phyloP scores from a whole-genome alignment of 2,888 invertebrate genomes.

The Cryptosula pallasiana region DNA sequence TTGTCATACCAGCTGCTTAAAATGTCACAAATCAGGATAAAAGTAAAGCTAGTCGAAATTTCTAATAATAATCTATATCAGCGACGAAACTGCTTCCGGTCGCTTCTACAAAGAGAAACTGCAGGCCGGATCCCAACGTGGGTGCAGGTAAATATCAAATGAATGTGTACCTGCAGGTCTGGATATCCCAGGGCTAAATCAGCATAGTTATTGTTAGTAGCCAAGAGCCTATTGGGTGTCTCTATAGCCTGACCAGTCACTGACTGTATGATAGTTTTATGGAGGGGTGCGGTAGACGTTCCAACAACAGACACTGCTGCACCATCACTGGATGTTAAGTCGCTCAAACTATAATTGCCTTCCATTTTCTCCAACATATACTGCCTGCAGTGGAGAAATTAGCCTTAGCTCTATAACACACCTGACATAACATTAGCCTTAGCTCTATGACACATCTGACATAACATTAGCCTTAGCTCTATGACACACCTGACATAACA shows the following conservation, averaged over 20 bases:
- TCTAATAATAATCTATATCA: too few species aligned
- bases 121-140: background rate
- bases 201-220: constrained; percentile 53
- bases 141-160: too few species aligned
- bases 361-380: background rate
- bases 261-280: background rate
- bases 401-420: too few species aligned
- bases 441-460: too few species aligned
- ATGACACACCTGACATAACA: too few species aligned
- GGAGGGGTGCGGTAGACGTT: background rate
- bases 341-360: background rate
- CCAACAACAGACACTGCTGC: background rate
- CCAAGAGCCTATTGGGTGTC: constrained; percentile 56
- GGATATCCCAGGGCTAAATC: constrained; percentile 57
- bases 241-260: constrained; percentile 35
- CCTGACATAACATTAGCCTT: too few species aligned
- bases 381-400: background rate
- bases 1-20: too few species aligned
- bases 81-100: too few species aligned
- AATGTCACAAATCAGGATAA: too few species aligned
- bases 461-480: too few species aligned
- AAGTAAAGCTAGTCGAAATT: too few species aligned
- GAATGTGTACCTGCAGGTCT: constrained; percentile 37
- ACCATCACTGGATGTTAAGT: background rate
- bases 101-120: background rate